phyloP scores from a whole-genome alignment of 1,140 invertebrate species.

The Venturia canescens region DNA sequence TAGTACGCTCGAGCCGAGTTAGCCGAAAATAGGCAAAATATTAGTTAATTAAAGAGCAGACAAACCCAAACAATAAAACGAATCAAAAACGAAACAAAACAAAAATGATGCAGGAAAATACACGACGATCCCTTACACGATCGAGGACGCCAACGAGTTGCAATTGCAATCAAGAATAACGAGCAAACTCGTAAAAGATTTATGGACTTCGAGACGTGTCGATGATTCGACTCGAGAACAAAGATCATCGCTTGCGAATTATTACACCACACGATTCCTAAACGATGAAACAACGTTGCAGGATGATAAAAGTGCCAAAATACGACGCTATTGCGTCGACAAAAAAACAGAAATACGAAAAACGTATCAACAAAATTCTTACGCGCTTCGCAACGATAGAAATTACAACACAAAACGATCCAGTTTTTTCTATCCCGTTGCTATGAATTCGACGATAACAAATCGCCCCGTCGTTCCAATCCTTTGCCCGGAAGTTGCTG shows the following conservation, averaged over 20 bases:
- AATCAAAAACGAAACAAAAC: constrained; percentile 15
- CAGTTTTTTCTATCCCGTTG: background rate
- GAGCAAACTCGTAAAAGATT: constrained; percentile 58
- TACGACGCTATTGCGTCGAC: background rate
- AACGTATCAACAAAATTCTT: background rate
- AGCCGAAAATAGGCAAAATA: background rate
- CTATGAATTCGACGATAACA: background rate
- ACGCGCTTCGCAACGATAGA: background rate
- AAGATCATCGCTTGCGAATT: background rate
- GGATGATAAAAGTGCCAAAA: background rate
- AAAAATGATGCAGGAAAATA: constrained; percentile 48
- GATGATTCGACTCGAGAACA: constrained; percentile 18
- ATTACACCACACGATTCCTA: background rate
- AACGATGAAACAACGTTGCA: background rate
- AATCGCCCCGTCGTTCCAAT: constrained; percentile 45
- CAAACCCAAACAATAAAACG: constrained; percentile 41
- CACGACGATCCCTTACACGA: constrained; percentile 59
- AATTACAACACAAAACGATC: background rate
- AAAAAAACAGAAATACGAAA: constrained; percentile 5
- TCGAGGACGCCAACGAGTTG: constrained; percentile 63
- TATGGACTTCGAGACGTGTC: constrained; percentile 59
- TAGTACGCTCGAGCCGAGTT: background rate
- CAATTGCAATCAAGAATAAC: constrained; percentile 63
- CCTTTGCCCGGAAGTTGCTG: constrained; percentile 69
- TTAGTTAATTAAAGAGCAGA: background rate